Evolutionary conservation across 2,888 invertebrate genomes (phyloP), one percentile per base, ranked within the genome.

Genomic region (Drosophila multiciliata): DNA sequence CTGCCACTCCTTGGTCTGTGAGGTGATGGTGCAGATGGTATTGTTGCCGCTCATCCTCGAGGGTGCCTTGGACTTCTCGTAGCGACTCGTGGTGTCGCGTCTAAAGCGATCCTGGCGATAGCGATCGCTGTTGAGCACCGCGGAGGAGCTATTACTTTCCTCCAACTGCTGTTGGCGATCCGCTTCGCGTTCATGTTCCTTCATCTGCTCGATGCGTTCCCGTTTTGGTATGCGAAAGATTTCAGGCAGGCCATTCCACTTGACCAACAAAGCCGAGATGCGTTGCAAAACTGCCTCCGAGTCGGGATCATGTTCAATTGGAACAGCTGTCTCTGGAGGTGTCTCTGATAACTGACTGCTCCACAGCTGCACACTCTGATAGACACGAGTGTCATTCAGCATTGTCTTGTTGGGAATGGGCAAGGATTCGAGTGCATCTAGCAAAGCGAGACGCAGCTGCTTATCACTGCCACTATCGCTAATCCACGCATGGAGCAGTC

Each of bases 401-500:
- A 98, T 96, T 0, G 98, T 98, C 93, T 97, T 98, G 93, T 99
- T 98, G 4, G 97, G 96, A 79, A 99, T 98, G 11, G 99, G 99
- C 78, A 99, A 94, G 26, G 96, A 95, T 80, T 96, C 96, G 66
- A 99, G 93, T 0, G 98, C 97, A 90, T 96, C 95, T 32, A 99
- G 94, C 89, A 97, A 94, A 85, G 96, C 96, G 75, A 95, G 94
- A 93, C 97, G 97, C 92, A 92, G 88, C 73, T 91, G 84, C 48
- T 88, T 79, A 55, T 91, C 91, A n/a, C 82, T 89, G 58, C 89
- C 92, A 36, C 88, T 91, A 89, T 97, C 97, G 67, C 95, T 95
- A 95, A 99, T 98, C 96, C 99, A 99, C 40, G 97, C 98, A 94
- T 98, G 98, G 63, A 99, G 94, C 62, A 99, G 94, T 11, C 97